A percentile compares a stretch with the other conserved stretches of the same genome.
phyloP scores from a whole-genome alignment of 2,113 vertebrate genomes.

The Zosterops lateralis region DNA sequence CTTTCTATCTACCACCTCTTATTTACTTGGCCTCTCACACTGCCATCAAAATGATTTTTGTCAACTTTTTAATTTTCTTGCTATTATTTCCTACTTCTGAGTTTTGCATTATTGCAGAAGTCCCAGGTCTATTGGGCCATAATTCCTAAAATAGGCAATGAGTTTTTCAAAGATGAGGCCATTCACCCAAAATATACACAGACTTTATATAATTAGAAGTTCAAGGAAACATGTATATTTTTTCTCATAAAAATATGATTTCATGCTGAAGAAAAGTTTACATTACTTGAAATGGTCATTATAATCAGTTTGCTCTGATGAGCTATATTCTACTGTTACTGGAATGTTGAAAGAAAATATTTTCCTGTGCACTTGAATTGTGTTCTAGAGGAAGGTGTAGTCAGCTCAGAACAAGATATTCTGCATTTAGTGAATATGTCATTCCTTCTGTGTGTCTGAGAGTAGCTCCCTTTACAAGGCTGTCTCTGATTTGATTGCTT shows the following conservation, averaged over 20 bases:
- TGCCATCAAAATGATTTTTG: neutral
- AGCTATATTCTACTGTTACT: neutral
- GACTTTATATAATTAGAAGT: neutral
- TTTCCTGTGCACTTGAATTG: neutral
- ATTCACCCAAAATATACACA: neutral
- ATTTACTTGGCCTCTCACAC: neutral
- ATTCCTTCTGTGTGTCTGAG: neutral
- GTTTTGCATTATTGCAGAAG: neutral
- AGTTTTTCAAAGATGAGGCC: neutral
- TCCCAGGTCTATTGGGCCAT: fast-evolving
- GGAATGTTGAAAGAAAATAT: neutral
- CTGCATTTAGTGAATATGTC: neutral
- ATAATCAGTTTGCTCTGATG: neutral
- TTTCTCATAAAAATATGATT: neutral
- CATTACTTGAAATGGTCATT: neutral
- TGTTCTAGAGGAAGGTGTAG: neutral
- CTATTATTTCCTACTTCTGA: neutral
- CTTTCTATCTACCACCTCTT: neutral
- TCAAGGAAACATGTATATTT: neutral
- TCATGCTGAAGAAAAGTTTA: neutral
- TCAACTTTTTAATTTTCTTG: neutral
- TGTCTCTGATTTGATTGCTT: neutral
- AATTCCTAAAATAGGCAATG: neutral
- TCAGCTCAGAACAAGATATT: neutral
- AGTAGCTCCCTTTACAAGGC: neutral